Evolutionary conservation across 2,888 invertebrate genomes (phyloP).

Genomic region (Argyresthia albistria): DNA sequence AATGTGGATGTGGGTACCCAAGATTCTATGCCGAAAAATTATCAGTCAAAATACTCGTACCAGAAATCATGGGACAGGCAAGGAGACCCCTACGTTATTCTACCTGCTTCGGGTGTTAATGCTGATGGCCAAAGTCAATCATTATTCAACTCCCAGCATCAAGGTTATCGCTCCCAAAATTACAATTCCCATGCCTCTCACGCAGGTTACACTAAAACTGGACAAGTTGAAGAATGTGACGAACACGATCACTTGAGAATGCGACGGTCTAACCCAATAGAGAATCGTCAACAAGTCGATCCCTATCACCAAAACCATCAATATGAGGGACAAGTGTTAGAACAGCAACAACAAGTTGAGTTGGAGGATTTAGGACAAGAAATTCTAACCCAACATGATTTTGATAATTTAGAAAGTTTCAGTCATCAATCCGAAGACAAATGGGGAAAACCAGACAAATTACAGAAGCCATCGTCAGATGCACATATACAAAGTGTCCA

Average conservation of each 20-base stretch:
- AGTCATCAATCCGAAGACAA: too few species aligned
- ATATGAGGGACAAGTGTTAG: neutral
- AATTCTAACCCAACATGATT: too few species aligned
- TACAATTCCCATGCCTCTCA: constrained; percentile 24
- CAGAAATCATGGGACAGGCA: constrained; percentile 67
- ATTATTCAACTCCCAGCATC: too few species aligned
- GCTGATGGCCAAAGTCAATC: constrained; percentile 9
- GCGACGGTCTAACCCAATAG: constrained; percentile 30
- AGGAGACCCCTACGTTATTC: constrained; percentile 61
- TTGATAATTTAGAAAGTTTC: too few species aligned
- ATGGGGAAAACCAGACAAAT: too few species aligned
- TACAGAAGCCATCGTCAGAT: neutral
- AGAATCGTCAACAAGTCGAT: neutral
- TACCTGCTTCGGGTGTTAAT: constrained; percentile 30
- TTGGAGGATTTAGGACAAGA: too few species aligned
- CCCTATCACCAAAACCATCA: neutral
- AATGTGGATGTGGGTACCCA: constrained; percentile 24
- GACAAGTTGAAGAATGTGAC: constrained; percentile 31
- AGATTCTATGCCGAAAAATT: constrained; percentile 47
- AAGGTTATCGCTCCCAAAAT: constrained; percentile 13
- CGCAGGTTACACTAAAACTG: constrained; percentile 16
- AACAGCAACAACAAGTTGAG: too few species aligned
- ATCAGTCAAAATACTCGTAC: constrained; percentile 62
- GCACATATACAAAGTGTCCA: constrained; percentile 4
- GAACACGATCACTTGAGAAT: constrained; percentile 38